A percentile compares a stretch with the other conserved stretches of the same genome.
phyloP scores from a whole-genome alignment of 2,797 vertebrate genomes.

The Sebastes elongatus region DNA sequence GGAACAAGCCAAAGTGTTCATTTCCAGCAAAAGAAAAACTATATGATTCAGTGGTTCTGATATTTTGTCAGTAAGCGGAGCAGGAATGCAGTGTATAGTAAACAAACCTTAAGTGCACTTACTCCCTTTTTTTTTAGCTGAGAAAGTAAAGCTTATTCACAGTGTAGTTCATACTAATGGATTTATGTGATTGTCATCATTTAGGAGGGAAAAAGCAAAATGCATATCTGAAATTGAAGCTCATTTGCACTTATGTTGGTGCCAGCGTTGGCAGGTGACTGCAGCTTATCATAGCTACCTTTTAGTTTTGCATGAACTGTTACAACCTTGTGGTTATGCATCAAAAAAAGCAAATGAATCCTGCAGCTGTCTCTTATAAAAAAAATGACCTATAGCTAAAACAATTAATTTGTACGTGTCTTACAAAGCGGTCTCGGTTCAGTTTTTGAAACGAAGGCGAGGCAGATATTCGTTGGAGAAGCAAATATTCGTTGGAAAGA shows the following conservation, averaged over 20 bases:
- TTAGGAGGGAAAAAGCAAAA: background rate
- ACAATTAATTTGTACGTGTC: background rate
- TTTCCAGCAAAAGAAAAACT: conserved; percentile 21
- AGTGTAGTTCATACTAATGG: background rate
- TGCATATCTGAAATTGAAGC: background rate
- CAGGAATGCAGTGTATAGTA: background rate
- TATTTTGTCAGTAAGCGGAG: background rate
- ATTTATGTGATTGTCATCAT: background rate
- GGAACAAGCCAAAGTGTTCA: background rate
- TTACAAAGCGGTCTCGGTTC: background rate
- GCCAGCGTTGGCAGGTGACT: background rate
- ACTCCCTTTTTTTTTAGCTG: background rate
- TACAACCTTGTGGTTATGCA: background rate
- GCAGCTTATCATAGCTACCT: background rate
- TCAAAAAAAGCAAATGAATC: conserved; percentile 1
- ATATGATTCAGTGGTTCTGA: conserved; percentile 18
- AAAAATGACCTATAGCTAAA: background rate
- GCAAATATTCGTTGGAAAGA: conserved; percentile 57
- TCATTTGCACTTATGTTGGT: background rate
- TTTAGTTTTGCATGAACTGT: conserved; percentile 21
- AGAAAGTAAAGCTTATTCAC: background rate
- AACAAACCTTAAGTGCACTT: background rate
- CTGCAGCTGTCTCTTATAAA: background rate
- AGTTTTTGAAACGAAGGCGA: background rate
- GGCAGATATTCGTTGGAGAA: background rate